A percentile compares a stretch with the other conserved stretches of the same genome.
phyloP scores from a whole-genome alignment of 2,888 invertebrate genomes.

The Netelia melanura region DNA sequence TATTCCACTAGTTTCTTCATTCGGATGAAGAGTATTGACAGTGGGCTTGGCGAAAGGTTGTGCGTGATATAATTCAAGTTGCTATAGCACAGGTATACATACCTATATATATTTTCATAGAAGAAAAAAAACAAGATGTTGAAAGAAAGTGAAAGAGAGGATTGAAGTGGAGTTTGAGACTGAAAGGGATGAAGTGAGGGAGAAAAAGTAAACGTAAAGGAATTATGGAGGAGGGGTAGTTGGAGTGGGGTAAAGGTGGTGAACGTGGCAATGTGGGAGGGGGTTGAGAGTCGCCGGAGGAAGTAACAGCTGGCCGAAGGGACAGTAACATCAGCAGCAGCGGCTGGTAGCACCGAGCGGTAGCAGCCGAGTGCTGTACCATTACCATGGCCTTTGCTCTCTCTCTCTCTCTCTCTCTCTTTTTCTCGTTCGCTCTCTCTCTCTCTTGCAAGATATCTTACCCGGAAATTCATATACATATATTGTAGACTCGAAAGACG shows the following conservation, averaged over 20 bases:
- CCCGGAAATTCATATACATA: constrained; percentile 55
- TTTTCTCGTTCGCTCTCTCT: constrained; percentile 24
- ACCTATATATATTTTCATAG: neutral
- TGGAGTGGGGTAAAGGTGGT: constrained; percentile 23
- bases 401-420: constrained; percentile 27
- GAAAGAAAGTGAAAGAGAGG: constrained; percentile 29
- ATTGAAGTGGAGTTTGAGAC: constrained; percentile 11
- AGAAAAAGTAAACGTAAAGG: constrained; percentile 7
- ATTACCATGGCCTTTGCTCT: constrained; percentile 75
- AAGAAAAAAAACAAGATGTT: constrained; percentile 16
- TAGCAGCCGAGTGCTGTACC: constrained; percentile 71
- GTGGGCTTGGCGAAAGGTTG: neutral
- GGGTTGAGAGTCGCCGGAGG: constrained; percentile 74
- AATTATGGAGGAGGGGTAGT: neutral
- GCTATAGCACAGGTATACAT: neutral
- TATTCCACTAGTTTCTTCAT: too few relatives aligned
- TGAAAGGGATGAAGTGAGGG: constrained; percentile 23
- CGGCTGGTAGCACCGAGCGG: constrained; percentile 64
- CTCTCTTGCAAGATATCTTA: constrained; percentile 15
- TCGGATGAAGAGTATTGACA: too few relatives aligned
- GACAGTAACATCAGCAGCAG: constrained; percentile 75
- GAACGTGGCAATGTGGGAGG: constrained; percentile 45
- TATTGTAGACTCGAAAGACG: constrained; percentile 24
- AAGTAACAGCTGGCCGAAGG: constrained; percentile 79
- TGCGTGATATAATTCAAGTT: neutral